A percentile compares a stretch with the other conserved stretches of the same genome.
phyloP scores from a whole-genome alignment of 2,113 vertebrate species.

The Naja naja region DNA sequence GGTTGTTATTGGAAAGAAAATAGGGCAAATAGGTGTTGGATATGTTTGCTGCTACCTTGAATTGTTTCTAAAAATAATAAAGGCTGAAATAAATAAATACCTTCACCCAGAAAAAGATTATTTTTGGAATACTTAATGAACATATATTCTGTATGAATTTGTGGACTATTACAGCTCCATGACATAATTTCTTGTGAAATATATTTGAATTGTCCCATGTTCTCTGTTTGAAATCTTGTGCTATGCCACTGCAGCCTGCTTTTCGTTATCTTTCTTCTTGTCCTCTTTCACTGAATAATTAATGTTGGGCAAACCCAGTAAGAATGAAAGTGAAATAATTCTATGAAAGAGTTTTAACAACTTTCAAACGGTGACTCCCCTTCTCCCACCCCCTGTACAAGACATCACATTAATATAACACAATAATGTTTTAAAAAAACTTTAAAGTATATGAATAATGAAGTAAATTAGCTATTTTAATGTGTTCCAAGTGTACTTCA shows the following conservation, averaged over 20 bases:
- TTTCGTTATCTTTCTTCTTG: background rate
- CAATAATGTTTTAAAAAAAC: slow-evolving; percentile 40
- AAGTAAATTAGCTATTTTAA: slow-evolving; percentile 80
- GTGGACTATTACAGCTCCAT: background rate
- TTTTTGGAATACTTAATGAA: background rate
- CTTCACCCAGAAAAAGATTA: background rate
- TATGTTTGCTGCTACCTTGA: background rate
- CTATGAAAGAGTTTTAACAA: slow-evolving; percentile 56
- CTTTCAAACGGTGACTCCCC: slow-evolving; percentile 60
- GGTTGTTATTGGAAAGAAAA: background rate
- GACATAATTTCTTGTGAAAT: background rate
- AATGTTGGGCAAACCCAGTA: background rate
- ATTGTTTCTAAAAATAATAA: background rate
- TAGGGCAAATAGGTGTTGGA: background rate
- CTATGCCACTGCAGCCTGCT: background rate
- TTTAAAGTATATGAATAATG: slow-evolving; percentile 75
- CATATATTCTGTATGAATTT: background rate
- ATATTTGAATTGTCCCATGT: background rate
- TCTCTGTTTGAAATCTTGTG: background rate
- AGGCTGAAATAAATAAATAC: background rate
- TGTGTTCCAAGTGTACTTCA: slow-evolving; percentile 78
- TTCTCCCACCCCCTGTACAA: slow-evolving; percentile 47
- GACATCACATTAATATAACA: slow-evolving; percentile 53
- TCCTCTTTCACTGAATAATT: background rate
- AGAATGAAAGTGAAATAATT: slow-evolving; percentile 34